phyloP scores from a whole-genome alignment of 1,140 invertebrate genomes.

The Drosophila chauvacae region DNA sequence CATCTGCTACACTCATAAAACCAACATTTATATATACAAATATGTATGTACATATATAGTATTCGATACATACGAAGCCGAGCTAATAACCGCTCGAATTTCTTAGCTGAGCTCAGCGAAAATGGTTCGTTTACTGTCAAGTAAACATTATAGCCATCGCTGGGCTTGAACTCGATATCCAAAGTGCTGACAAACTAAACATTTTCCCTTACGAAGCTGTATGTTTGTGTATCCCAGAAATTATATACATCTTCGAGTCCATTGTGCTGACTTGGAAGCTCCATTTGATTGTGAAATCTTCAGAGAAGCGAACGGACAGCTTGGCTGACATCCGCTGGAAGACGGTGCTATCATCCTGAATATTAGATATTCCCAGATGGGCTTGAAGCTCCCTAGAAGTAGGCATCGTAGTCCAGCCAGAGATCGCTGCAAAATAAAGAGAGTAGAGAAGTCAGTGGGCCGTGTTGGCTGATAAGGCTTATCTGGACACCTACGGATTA shows the following conservation, averaged over 20 bases:
- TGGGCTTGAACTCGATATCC: constrained; percentile 7
- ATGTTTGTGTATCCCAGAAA: constrained; percentile 2
- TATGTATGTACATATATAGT: not conserved
- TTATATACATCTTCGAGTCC: not conserved
- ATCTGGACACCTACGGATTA: constrained; percentile 56
- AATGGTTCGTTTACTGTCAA: constrained; percentile 3
- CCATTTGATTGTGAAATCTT: constrained; percentile 1
- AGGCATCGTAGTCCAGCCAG: constrained; percentile 43
- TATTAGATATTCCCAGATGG: constrained; percentile 9
- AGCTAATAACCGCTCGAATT: not conserved
- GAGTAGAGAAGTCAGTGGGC: constrained; percentile 5
- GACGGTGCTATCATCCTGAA: not conserved
- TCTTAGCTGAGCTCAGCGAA: constrained; percentile 16
- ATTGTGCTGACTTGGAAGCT: not conserved
- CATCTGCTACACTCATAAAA: not conserved
- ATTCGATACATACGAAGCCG: not conserved
- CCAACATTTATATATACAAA: not conserved
- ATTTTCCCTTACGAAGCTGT: not conserved
- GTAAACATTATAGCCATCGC: constrained; percentile 2
- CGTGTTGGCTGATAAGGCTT: not conserved
- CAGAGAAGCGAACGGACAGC: constrained; percentile 6
- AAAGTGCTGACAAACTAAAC: constrained; percentile 19
- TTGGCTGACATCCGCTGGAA: constrained; percentile 10
- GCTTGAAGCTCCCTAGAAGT: not conserved
- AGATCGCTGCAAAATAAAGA: constrained; percentile 49